phyloP scores from a whole-genome alignment of 2,797 vertebrate species.

The Sebastes melanostomus region DNA sequence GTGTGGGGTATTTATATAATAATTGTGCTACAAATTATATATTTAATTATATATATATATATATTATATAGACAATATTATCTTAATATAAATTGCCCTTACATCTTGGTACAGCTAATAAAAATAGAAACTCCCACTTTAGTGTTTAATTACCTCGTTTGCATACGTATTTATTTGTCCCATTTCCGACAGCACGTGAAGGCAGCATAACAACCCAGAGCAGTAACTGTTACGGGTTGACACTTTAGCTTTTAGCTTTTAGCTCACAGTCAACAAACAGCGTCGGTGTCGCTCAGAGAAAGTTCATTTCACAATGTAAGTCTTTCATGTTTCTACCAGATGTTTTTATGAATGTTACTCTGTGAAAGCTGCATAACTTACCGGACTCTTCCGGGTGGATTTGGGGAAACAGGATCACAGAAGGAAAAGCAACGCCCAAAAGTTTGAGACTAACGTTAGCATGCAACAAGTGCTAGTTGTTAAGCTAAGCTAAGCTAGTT shows the following conservation, averaged over 20 bases:
- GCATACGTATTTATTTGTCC: fast-evolving
- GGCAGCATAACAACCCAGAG: slow-evolving; percentile 27
- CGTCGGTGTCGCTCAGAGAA: slow-evolving; percentile 12
- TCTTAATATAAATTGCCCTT: fast-evolving
- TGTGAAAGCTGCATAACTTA: background rate
- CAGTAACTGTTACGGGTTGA: slow-evolving; percentile 58
- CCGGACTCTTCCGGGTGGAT: background rate
- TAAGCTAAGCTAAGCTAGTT: background rate
- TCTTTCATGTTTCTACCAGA: background rate
- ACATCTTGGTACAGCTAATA: background rate
- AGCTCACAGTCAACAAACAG: slow-evolving; percentile 11
- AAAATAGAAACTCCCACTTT: background rate
- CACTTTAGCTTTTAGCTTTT: slow-evolving; percentile 36
- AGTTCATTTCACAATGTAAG: slow-evolving; percentile 70
- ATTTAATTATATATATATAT: no score
- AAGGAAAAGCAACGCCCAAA: slow-evolving; percentile 72
- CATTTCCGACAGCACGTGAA: slow-evolving; percentile 24
- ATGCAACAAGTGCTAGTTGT: background rate
- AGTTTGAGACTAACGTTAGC: slow-evolving; percentile 58
- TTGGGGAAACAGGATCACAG: background rate
- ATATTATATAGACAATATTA: background rate
- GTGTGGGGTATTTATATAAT: background rate
- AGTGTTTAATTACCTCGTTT: background rate
- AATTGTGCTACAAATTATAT: background rate
- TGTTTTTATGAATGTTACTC: background rate